These are phyloP conservation scores for Platanista minor DNA, from an alignment of 2,113 vertebrate genomes.

Conservation along the genomic window DNA sequence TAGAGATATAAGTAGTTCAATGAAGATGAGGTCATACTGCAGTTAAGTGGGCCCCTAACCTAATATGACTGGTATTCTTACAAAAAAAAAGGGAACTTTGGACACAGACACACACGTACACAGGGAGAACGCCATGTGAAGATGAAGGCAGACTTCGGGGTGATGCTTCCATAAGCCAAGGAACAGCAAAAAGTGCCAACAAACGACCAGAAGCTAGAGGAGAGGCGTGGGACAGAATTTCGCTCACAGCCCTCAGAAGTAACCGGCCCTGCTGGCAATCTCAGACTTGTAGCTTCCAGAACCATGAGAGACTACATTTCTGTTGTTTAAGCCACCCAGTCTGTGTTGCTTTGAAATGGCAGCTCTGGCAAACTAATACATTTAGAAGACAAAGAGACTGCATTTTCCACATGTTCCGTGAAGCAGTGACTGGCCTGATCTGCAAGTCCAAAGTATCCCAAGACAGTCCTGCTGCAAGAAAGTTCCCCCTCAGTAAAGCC, in stretches of 20 bases:
- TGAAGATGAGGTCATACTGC: neutral
- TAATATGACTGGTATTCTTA: no score
- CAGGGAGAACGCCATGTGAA: neutral
- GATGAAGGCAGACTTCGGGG: neutral
- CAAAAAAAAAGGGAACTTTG: neutral
- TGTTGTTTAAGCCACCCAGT: neutral
- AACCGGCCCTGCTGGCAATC: neutral
- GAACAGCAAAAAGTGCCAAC: neutral
- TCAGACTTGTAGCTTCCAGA: neutral
- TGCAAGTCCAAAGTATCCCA: neutral
- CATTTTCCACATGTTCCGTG: fast-evolving
- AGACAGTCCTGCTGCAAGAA: neutral
- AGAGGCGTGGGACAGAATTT: neutral
- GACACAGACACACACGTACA: neutral
- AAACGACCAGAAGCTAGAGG: neutral
- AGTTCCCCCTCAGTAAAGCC: neutral
- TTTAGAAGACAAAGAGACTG: neutral
- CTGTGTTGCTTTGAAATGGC: neutral
- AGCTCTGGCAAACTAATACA: neutral
- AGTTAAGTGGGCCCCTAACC: neutral
- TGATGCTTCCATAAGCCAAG: neutral
- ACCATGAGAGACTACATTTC: neutral
- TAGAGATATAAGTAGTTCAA: neutral
- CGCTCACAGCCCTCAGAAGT: neutral
- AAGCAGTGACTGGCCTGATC: neutral